phyloP scores from a whole-genome alignment of 2,888 invertebrate species.

The Stomorhina lunata region DNA sequence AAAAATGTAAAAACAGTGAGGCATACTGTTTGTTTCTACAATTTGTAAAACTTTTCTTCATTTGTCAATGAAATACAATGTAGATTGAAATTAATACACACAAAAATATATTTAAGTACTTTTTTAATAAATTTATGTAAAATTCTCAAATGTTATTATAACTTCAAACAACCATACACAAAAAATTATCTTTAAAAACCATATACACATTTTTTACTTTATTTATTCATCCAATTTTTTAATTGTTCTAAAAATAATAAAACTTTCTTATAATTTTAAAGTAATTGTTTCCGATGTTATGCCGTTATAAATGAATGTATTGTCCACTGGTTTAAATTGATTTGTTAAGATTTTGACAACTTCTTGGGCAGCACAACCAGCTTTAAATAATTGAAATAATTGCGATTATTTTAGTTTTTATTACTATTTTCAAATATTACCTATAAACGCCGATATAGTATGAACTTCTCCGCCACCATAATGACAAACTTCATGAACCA shows the following conservation, averaged over 20 bases:
- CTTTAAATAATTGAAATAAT: constrained; percentile 75
- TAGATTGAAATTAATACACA: too few species aligned
- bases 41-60: too few species aligned
- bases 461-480: constrained; percentile 98
- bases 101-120: too few species aligned
- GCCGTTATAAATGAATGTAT: constrained; percentile 97
- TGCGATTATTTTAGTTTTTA: too few species aligned
- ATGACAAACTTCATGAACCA: constrained; percentile 95
- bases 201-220: background rate
- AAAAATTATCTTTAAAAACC: background rate
- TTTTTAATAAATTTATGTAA: too few species aligned
- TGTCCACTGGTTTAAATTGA: constrained; percentile 97
- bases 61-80: too few species aligned
- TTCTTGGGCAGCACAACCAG: constrained; percentile 97
- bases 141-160: too few species aligned
- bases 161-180: too few species aligned
- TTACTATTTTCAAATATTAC: constrained; percentile 76
- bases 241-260: too few species aligned
- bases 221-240: too few species aligned
- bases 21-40: too few species aligned
- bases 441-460: constrained; percentile 94
- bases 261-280: constrained; percentile 84
- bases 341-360: constrained; percentile 96
- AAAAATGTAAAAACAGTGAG: too few species aligned
- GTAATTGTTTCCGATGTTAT: constrained; percentile 92